Conservation (phyloP, 2,113 vertebrate genomes). For the Pipa parva region DNA sequence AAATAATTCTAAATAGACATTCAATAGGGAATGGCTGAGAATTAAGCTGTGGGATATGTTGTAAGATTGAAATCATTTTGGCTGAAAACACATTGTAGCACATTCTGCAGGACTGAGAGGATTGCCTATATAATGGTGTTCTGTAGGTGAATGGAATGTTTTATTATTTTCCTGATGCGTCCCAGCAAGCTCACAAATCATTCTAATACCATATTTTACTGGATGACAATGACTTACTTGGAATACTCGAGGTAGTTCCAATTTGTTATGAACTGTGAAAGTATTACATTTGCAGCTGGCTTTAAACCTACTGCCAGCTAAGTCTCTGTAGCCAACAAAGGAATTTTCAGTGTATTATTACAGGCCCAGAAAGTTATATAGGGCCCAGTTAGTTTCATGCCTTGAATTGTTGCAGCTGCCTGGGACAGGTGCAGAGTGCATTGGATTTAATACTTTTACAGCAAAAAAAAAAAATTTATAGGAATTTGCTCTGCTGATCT, state of each 20-base stretch:
- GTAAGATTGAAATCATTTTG: conserved; percentile 39
- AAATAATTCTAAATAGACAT: too few species aligned
- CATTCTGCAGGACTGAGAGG: background rate
- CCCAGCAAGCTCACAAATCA: conserved; percentile 8
- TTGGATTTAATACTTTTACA: conserved; percentile 4
- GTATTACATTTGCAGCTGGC: conserved; percentile 34
- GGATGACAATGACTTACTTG: conserved; percentile 8
- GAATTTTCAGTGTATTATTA: conserved; percentile 30
- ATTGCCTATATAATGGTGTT: background rate
- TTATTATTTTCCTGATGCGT: background rate
- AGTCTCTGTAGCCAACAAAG: conserved; percentile 25
- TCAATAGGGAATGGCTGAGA: too few species aligned
- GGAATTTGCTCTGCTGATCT: conserved; percentile 9
- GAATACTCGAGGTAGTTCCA: conserved; percentile 12
- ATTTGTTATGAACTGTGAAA: conserved; percentile 21
- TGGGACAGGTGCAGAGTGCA: conserved; percentile 24
- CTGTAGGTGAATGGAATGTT: background rate
- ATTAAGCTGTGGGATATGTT: too few species aligned
- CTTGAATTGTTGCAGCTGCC: conserved; percentile 34
- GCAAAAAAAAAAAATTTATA: too few species aligned
- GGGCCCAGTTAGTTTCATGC: conserved; percentile 27
- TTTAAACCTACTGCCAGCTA: conserved; percentile 20
- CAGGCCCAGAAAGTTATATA: background rate
- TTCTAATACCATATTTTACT: conserved; percentile 19
- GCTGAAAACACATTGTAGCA: conserved; percentile 34